Conservation (phyloP, 2,888 invertebrate species). For the Polymixis lichenea region DNA sequence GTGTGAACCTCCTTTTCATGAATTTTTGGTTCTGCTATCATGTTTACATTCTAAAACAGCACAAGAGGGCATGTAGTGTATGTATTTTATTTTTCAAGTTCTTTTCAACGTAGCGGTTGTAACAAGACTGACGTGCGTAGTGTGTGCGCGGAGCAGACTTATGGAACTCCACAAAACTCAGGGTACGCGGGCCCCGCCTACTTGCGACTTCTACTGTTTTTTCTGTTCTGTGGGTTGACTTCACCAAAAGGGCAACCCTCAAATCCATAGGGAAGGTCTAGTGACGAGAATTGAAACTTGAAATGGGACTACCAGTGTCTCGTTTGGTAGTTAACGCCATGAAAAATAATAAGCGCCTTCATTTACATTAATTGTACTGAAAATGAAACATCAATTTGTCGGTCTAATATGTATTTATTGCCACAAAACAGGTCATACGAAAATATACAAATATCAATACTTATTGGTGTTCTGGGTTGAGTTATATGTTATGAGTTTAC, state of each 20-base stretch:
- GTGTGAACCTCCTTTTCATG: no score
- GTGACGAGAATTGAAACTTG: background rate
- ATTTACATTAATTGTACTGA: background rate
- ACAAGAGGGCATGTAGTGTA: no score
- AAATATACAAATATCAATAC: slow-evolving; percentile 48
- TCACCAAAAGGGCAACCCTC: background rate
- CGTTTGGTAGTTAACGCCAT: background rate
- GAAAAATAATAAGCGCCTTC: background rate
- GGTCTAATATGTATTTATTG: slow-evolving; percentile 51
- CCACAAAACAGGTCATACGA: slow-evolving; percentile 47
- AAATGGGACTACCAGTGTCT: background rate
- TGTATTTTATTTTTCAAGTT: no score
- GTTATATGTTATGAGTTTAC: slow-evolving; percentile 5
- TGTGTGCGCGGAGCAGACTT: no score
- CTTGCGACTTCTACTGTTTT: no score
- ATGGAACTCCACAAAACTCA: no score
- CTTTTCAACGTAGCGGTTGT: no score
- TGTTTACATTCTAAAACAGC: no score
- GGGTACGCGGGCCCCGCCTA: no score
- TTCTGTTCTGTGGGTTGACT: no score
- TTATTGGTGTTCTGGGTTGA: slow-evolving; percentile 16
- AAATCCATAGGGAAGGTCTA: background rate
- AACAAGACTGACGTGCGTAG: no score
- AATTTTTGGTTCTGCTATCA: no score
- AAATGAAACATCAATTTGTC: slow-evolving; percentile 33